phyloP scores from a whole-genome alignment of 2,888 invertebrate genomes.

The Phengaris arion region DNA sequence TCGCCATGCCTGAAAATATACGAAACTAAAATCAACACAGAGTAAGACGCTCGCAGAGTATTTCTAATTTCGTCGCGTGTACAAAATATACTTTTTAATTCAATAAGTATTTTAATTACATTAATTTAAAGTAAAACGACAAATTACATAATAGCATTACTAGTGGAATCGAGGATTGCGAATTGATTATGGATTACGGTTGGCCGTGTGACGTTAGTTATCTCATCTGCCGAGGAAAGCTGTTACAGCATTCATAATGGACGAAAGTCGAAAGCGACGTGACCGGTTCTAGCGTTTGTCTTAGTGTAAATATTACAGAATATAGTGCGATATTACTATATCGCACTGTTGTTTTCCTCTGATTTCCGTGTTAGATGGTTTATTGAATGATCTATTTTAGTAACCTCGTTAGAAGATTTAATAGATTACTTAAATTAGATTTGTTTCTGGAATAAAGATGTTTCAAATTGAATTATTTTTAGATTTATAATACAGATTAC shows the following conservation, averaged over 20 bases:
- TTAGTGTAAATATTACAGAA: slow-evolving; percentile 12
- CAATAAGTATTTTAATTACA: not conserved
- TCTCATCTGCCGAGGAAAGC: slow-evolving; percentile 66
- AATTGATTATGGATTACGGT: slow-evolving; percentile 21
- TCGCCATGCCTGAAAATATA: slow-evolving; percentile 75
- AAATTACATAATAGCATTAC: not conserved
- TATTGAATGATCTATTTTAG: slow-evolving; percentile 19
- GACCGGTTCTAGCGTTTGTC: slow-evolving; percentile 52
- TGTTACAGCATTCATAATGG: slow-evolving; percentile 65
- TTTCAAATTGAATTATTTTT: not conserved
- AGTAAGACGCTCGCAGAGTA: too few relatives aligned
- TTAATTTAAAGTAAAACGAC: not conserved
- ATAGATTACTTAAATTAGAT: too few relatives aligned
- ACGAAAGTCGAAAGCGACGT: slow-evolving; percentile 70
- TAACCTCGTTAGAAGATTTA: not conserved
- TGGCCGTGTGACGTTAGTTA: slow-evolving; percentile 49
- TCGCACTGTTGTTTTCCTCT: not conserved
- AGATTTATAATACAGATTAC: not conserved
- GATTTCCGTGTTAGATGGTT: slow-evolving; percentile 12
- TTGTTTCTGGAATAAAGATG: too few relatives aligned
- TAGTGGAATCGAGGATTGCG: not conserved
- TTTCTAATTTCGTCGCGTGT: not conserved
- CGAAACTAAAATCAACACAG: slow-evolving; percentile 26
- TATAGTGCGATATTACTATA: not conserved
- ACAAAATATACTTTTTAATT: not conserved